Conservation (phyloP, 30 jellyfish, hydroid and myxozoan species). For the Pelagia noctiluca region DNA sequence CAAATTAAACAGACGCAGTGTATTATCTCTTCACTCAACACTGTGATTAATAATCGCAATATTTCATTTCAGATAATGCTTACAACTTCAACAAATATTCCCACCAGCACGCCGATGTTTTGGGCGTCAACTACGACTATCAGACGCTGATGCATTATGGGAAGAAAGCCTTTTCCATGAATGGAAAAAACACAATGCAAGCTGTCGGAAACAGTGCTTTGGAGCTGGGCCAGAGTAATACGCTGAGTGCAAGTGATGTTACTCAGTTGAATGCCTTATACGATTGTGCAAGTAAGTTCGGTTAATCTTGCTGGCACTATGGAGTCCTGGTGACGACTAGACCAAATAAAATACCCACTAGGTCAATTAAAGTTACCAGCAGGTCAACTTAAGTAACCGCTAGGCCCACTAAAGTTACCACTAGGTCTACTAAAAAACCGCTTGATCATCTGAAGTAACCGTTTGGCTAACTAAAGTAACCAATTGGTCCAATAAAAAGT, state of each 20-base stretch:
- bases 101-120: conserved; percentile 26
- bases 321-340: no score
- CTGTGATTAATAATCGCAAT: background rate
- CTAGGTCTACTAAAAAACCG: background rate
- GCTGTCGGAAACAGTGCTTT: conserved; percentile 54
- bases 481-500: no score
- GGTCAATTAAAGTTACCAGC: no score
- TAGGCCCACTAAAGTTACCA: background rate
- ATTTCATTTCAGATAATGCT: conserved; percentile 7
- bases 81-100: conserved; percentile 54
- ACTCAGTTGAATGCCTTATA: conserved; percentile 61
- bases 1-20: no score
- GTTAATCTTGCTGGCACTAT: background rate
- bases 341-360: no score
- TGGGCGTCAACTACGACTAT: conserved; percentile 60
- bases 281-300: conserved; percentile 62
- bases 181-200: conserved; percentile 61
- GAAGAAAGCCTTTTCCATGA: conserved; percentile 59
- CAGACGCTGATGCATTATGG: conserved; percentile 81
- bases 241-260: conserved; percentile 64
- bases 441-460: background rate
- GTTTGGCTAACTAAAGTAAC: no score
- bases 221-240: conserved; percentile 62
- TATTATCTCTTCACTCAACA: background rate
- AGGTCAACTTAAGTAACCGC: background rate